phyloP scores from a whole-genome alignment of 2,888 invertebrate genomes.

The Eupelmus urozonus region DNA sequence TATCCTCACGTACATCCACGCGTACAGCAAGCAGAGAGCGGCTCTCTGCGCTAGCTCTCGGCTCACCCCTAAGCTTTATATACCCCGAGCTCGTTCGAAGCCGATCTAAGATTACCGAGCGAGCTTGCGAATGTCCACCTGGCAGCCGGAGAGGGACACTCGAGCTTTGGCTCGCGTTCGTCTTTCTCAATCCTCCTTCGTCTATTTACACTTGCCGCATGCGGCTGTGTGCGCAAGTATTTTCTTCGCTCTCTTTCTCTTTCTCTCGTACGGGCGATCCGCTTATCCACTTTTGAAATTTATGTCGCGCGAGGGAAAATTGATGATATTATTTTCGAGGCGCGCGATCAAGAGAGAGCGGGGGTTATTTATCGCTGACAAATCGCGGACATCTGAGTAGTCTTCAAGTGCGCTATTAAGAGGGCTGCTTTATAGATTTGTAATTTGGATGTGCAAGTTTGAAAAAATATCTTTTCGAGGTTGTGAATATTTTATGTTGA shows the following conservation, averaged over 20 bases:
- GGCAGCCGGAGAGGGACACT: no score
- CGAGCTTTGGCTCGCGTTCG: background rate
- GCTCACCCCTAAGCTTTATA: constrained; percentile 7
- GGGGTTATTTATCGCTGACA: background rate
- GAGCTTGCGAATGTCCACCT: constrained; percentile 33
- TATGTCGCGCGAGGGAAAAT: background rate
- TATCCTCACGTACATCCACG: background rate
- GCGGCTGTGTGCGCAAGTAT: no score
- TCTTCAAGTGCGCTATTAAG: no score
- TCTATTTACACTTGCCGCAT: no score
- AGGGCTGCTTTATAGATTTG: no score
- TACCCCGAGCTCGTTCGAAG: constrained; percentile 25
- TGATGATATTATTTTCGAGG: background rate
- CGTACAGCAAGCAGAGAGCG: background rate
- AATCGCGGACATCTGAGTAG: background rate
- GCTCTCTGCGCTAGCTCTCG: background rate
- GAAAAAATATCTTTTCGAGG: no score
- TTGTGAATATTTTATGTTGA: no score
- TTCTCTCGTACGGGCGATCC: background rate
- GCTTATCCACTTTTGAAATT: constrained; percentile 38
- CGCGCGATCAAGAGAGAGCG: background rate
- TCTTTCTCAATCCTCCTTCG: no score
- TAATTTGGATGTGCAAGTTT: no score
- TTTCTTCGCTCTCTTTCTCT: background rate
- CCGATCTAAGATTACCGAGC: constrained; percentile 49